These are phyloP conservation scores for Trematomus loennbergii DNA, from an alignment of 2,113 vertebrate species.

Conservation along the genomic window DNA sequence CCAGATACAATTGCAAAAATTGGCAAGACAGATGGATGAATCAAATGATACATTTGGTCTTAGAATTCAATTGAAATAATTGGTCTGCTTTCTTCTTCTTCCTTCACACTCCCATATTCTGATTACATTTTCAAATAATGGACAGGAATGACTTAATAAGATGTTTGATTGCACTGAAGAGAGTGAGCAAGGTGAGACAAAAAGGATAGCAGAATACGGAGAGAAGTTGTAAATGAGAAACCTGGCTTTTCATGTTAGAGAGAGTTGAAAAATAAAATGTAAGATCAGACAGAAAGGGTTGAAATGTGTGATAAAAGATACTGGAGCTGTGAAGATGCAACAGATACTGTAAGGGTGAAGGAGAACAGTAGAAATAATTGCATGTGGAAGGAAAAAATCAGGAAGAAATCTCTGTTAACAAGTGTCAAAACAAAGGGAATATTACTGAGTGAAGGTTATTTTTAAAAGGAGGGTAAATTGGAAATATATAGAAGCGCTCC, in stretches of 20 bases:
- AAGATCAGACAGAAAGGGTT: background rate
- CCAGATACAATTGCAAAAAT: background rate
- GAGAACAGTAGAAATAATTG: background rate
- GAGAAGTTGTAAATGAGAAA: background rate
- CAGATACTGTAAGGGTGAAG: conserved; percentile 10
- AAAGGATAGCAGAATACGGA: background rate
- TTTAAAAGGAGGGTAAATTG: background rate
- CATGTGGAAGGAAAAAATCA: background rate
- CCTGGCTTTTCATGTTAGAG: background rate
- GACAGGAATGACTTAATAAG: background rate
- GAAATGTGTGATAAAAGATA: conserved; percentile 1
- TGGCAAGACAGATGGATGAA: too few species aligned
- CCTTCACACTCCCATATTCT: too few species aligned
- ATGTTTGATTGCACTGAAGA: background rate
- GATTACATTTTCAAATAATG: too few species aligned
- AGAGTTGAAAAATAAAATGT: background rate
- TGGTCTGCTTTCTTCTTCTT: too few species aligned
- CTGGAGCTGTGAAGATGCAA: background rate
- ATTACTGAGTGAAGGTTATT: background rate
- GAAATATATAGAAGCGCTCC: background rate
- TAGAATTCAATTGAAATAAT: too few species aligned
- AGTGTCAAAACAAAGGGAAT: background rate
- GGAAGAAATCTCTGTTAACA: background rate
- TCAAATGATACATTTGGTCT: too few species aligned
- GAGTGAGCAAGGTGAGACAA: background rate